Evolutionary conservation across 2,113 vertebrate species (phyloP).

Genomic region (Synodontis membranacea): DNA sequence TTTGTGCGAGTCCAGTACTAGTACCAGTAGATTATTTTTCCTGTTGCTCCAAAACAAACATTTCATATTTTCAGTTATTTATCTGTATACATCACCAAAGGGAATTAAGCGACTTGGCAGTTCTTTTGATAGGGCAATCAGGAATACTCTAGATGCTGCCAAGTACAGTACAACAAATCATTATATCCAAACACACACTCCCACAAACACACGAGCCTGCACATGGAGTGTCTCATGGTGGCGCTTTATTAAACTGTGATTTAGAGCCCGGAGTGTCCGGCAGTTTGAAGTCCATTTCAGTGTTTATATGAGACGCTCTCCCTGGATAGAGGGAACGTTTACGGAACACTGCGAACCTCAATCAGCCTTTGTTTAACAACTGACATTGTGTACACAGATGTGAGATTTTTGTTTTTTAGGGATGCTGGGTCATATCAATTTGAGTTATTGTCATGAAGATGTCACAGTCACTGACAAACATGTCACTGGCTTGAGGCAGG

Average conservation of each 20-base stretch:
- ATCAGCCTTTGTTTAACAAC: constrained; percentile 43
- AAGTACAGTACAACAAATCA: constrained; percentile 40
- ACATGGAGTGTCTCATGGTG: neutral
- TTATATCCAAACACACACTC: constrained; percentile 2
- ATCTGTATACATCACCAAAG: constrained; percentile 17
- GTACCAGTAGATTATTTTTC: neutral
- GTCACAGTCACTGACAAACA: constrained; percentile 13
- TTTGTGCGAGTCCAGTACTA: constrained; percentile 32
- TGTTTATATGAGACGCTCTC: constrained; percentile 36
- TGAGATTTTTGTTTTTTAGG: constrained; percentile 27
- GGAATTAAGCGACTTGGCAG: constrained; percentile 42
- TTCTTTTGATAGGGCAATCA: constrained; percentile 42
- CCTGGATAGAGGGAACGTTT: constrained; percentile 33
- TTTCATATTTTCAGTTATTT: constrained; percentile 42
- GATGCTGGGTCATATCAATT: constrained; percentile 26
- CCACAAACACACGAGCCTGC: neutral
- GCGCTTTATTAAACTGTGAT: constrained; percentile 38
- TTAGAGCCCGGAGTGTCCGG: constrained; percentile 23
- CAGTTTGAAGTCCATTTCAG: constrained; percentile 37
- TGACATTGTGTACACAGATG: constrained; percentile 25
- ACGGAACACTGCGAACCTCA: constrained; percentile 33
- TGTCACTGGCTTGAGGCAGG: neutral
- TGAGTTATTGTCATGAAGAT: constrained; percentile 27
- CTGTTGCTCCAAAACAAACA: constrained; percentile 24
- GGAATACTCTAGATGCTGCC: constrained; percentile 24